Conservation (phyloP, 2,888 invertebrate species). For the Sicus ferrugineus region DNA sequence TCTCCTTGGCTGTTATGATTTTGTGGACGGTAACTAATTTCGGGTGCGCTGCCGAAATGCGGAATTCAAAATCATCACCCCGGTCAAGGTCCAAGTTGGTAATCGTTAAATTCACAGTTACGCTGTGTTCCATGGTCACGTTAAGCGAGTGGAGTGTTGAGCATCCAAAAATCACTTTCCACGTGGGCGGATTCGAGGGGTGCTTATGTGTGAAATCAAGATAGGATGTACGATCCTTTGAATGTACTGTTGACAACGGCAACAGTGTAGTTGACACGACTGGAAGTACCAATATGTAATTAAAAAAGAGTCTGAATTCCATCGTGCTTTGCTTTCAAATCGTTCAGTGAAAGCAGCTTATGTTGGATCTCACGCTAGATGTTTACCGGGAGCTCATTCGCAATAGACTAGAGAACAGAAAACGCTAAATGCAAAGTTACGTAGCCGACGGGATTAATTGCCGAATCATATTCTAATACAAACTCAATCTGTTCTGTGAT, state of each 20-base stretch:
- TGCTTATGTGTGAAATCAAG: no score
- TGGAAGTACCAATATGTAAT: not conserved
- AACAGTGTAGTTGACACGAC: not conserved
- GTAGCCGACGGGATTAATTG: not conserved
- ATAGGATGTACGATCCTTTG: not conserved
- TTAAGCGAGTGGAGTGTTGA: conserved; percentile 31
- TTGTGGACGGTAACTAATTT: conserved; percentile 42
- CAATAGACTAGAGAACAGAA: not conserved
- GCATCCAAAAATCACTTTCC: conserved; percentile 36
- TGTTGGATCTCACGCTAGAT: not conserved
- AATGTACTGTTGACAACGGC: not conserved
- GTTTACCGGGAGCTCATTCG: not conserved
- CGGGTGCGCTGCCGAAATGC: conserved; percentile 41
- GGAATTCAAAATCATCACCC: conserved; percentile 39
- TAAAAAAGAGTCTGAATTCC: not conserved
- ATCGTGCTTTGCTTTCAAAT: not conserved
- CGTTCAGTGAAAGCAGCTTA: no score
- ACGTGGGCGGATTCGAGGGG: conserved; percentile 34
- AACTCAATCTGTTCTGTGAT: not conserved
- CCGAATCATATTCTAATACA: not conserved
- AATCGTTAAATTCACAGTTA: conserved; percentile 37
- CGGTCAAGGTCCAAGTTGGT: conserved; percentile 36
- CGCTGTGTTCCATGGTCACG: conserved; percentile 41
- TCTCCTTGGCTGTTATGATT: conserved; percentile 44
- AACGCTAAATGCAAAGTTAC: not conserved